Conservation (phyloP, 2,888 invertebrate genomes). For the Nudaria mundana region DNA sequence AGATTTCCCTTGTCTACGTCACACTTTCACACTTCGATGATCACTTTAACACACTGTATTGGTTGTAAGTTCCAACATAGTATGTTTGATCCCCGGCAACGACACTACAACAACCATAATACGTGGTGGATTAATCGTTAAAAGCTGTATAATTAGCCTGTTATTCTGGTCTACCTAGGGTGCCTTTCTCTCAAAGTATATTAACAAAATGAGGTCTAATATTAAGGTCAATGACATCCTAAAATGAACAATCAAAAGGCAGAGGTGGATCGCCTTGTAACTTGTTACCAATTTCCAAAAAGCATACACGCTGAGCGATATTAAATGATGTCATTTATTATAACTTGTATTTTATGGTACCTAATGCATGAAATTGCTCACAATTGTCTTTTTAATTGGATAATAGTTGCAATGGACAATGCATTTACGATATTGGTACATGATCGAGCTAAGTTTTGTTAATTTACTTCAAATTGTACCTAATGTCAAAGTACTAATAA, state of each 20-base stretch:
- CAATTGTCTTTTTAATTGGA: too few relatives aligned
- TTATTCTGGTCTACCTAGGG: constrained; percentile 1
- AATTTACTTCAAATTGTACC: constrained; percentile 2
- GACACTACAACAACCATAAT: too few relatives aligned
- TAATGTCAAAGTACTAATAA: too few relatives aligned
- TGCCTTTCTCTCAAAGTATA: constrained; percentile 27
- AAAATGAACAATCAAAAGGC: constrained; percentile 29
- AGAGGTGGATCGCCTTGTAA: constrained; percentile 32
- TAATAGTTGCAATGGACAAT: too few relatives aligned
- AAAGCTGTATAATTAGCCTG: too few relatives aligned
- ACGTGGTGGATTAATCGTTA: too few relatives aligned
- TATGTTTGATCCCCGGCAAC: too few relatives aligned
- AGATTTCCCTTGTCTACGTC: background rate
- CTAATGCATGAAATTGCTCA: too few relatives aligned
- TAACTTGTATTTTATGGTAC: background rate
- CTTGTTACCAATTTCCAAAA: constrained; percentile 27
- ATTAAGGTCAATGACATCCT: constrained; percentile 30
- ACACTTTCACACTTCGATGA: too few relatives aligned
- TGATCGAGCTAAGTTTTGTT: constrained; percentile 1
- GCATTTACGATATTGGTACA: too few relatives aligned
- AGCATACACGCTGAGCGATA: constrained; percentile 13
- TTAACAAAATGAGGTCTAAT: constrained; percentile 21
- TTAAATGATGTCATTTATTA: background rate
- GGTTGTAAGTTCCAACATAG: too few relatives aligned
- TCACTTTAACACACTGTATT: too few relatives aligned